Evolutionary conservation across 2,113 vertebrate genomes (phyloP), one percentile per base, ranked within the genome.

Genomic region (Hepsetus odoe): DNA sequence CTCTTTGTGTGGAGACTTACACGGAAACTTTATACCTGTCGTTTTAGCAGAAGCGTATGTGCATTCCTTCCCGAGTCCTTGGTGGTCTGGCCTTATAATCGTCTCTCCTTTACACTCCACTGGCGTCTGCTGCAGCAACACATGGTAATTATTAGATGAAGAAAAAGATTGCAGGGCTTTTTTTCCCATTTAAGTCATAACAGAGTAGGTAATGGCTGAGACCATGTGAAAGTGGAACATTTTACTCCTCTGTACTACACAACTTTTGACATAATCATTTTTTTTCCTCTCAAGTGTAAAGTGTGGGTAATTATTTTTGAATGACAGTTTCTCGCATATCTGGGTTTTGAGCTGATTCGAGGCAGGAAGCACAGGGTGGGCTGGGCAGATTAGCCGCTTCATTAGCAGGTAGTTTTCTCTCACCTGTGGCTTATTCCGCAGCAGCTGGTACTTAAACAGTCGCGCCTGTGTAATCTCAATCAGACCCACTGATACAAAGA

Each of bases 111-210:
- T 72, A 42, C 38, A 58, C 42, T 51, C 42, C 35, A 24, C 55
- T 40, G n/a, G 42, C 16, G 58, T n/a, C 66, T 13, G 67, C 56
- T 32, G 10, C 22, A 74, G 67, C n/a, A 42, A 59, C 49, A 66
- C 59, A 76, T 46, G 28, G 80, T 35, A 76, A 72, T 81, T 76
- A 81, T 81, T 71, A 71, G 53, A 76, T 44, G 33, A 65, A 62
- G 24, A 16, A 56, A 70, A 65, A 81, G 44, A 61, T 42, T 55
- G 38, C 53, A 51, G 64, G 44, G 35, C 62, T 72, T 65, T 76
- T 62, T 64, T 40, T 44, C 40, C 44, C 44, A 71, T 71, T 79
- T 53, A 1, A 49, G 69, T 22, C 11, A 22, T 72, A 72, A 72
- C 26, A n/a, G 35, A 32, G 24, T 33, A 51, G 30, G 35, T 72